Evolutionary conservation across 2,797 vertebrate genomes (phyloP).

Genomic region (Macropodus opercularis): DNA sequence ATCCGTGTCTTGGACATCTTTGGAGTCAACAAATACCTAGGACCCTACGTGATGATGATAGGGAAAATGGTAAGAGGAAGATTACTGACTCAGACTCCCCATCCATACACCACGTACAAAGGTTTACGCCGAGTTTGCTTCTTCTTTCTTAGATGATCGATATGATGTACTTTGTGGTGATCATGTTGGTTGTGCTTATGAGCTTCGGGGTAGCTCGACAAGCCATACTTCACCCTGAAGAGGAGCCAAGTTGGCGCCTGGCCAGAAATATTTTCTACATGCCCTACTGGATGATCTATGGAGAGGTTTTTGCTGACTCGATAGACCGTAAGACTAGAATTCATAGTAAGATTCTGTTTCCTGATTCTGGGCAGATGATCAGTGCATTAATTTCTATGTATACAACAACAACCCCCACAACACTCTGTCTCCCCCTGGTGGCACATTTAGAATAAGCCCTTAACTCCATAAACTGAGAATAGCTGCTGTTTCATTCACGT

Average conservation of each 20-base stretch:
- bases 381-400: conserved; percentile 42
- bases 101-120: not conserved
- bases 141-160: conserved; percentile 92
- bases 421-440: conserved; percentile 67
- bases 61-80: conserved; percentile 95
- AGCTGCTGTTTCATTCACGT: conserved; percentile 13
- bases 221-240: conserved; percentile 97
- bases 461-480: conserved; percentile 16
- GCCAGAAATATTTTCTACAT: conserved; percentile 99
- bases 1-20: conserved; percentile 98
- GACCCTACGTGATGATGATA: conserved; percentile 99
- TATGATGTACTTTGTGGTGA: conserved; percentile 99
- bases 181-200: conserved; percentile 99
- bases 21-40: conserved; percentile 98
- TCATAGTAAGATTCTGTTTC: conserved; percentile 99
- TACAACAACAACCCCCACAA: not conserved
- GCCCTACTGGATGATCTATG: conserved; percentile 99
- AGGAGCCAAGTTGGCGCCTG: conserved; percentile 96
- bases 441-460: conserved; percentile 21
- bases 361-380: conserved; percentile 94
- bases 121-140: not conserved
- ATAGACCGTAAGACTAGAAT: conserved; percentile 99
- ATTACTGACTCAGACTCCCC: not conserved
- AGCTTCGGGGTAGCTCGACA: conserved; percentile 98
- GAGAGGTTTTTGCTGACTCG: conserved; percentile 99